Evolutionary conservation across 1,140 invertebrate species (phyloP), one percentile per base, ranked within the genome.

Genomic region (Fragariocoptes setiger): DNA sequence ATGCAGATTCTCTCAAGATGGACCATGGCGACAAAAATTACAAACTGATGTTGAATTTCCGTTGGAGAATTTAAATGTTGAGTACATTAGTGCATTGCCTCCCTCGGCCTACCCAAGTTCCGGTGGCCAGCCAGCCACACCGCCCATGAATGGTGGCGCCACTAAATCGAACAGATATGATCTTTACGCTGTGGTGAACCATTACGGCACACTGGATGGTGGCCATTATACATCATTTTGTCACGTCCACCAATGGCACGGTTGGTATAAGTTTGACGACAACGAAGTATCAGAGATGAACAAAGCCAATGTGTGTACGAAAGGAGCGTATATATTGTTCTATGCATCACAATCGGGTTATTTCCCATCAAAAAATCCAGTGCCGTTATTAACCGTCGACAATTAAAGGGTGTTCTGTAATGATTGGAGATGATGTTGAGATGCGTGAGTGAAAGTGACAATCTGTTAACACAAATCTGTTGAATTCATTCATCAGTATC

Each of bases 181-280:
- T 22, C 41, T 47, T 4, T 45, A 46, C 15, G 46, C 40, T 42
- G 44, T 56, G 40, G 51, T 60, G 52, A 85, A 85, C 56, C 82
- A 88, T 56, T 79, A 72, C 53, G 82, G 82, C 21, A 75, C 74
- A 0, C 74, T 86, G 69, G 74, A 82, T 49, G 71, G 73, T 2
- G 80, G 82, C 0, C 82, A 88, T 57, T 88, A 86, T 49, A 83
- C 75, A 1, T 76, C 72, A 0, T 71, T 61, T 47, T 73, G 70
- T 51, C 70, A 63, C 50, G 51, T 57, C 21, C 43, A 52, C 21
- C 58, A 62, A 36, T 35, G 21, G 3, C 58, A 65, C 53, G 71
- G 67, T 52, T 88, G 80, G 80, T 76, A 70, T 58, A 80, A 80
- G 53, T 88, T 72, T 59, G 79, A 86, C 59, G 80, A 88, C 54